Conservation (phyloP, 1,140 invertebrate genomes). For the Asobara japonica region DNA sequence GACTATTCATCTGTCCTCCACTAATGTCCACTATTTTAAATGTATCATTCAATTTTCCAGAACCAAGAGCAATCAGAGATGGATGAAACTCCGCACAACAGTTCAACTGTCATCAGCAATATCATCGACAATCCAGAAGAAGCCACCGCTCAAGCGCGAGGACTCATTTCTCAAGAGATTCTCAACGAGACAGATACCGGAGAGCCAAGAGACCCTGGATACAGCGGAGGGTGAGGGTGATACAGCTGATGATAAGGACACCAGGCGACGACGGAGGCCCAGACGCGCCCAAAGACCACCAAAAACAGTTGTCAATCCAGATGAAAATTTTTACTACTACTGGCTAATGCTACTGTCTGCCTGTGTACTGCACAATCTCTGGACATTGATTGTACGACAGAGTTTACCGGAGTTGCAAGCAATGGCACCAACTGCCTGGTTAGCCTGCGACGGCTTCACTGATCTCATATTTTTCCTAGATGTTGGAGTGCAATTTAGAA, state of each 20-base stretch:
- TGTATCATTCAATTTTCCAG: conserved; percentile 64
- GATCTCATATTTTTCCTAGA: conserved; percentile 90
- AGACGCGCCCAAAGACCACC: conserved; percentile 74
- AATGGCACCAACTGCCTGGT: conserved; percentile 78
- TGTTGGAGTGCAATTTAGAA: conserved; percentile 89
- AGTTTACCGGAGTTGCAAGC: conserved; percentile 89
- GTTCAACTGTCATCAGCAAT: conserved; percentile 92
- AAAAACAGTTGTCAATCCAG: conserved; percentile 92
- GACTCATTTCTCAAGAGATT: conserved; percentile 95
- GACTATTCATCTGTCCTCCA: neutral
- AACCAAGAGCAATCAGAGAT: conserved; percentile 90
- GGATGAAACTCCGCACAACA: conserved; percentile 93
- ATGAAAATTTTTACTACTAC: conserved; percentile 95
- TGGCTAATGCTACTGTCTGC: conserved; percentile 90
- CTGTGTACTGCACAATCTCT: conserved; percentile 94
- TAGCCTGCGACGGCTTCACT: conserved; percentile 82
- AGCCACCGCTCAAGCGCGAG: conserved; percentile 88
- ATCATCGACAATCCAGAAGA: conserved; percentile 69
- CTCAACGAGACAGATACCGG: conserved; percentile 89
- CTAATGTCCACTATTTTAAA: neutral
- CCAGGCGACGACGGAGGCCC: conserved; percentile 69
- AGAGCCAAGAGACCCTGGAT: conserved; percentile 81
- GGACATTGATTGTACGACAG: conserved; percentile 94
- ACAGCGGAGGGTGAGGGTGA: conserved; percentile 72
- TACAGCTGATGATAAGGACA: conserved; percentile 68